phyloP scores from a whole-genome alignment of 2,797 vertebrate species.

The Pempheris klunzingeri region DNA sequence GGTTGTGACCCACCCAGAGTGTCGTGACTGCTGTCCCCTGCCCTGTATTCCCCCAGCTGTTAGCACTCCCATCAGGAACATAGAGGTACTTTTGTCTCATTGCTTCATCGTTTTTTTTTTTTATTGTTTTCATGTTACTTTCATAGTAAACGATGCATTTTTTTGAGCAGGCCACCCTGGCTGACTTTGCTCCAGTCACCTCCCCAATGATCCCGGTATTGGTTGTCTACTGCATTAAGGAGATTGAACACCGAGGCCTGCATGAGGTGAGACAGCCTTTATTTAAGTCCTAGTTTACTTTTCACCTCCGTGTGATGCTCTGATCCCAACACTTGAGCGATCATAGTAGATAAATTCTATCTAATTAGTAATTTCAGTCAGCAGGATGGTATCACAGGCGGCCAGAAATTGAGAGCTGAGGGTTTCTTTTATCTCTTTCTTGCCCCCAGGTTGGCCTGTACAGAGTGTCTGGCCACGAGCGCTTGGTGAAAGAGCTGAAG shows the following conservation, averaged over 20 bases:
- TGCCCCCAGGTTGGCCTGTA: constrained; percentile 90
- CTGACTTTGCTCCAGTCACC: constrained; percentile 90
- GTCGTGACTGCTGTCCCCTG: constrained; percentile 90
- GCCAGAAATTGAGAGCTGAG: constrained; percentile 14
- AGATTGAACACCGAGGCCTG: constrained; percentile 94
- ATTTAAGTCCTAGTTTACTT: constrained; percentile 28
- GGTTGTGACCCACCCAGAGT: constrained; percentile 90
- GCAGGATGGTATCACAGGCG: constrained; percentile 18
- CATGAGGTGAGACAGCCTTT: constrained; percentile 86
- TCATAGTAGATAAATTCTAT: constrained; percentile 17
- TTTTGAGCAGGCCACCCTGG: constrained; percentile 86
- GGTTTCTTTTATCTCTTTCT: constrained; percentile 20
- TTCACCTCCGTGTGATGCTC: constrained; percentile 9
- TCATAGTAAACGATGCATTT: not conserved
- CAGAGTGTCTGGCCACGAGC: constrained; percentile 92
- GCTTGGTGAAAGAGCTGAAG: constrained; percentile 91
- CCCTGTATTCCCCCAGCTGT: constrained; percentile 89
- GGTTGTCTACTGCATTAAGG: constrained; percentile 92
- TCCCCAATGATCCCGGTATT: constrained; percentile 92
- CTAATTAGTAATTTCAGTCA: constrained; percentile 42
- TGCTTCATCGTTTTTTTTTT: not conserved
- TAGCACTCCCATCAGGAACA: constrained; percentile 85
- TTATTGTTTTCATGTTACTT: not conserved
- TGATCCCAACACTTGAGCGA: constrained; percentile 8
- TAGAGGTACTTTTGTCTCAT: constrained; percentile 83